Base-by-base conservation (phyloP, 1,140 invertebrate species). In the Euura saliciscinereae region DNA sequence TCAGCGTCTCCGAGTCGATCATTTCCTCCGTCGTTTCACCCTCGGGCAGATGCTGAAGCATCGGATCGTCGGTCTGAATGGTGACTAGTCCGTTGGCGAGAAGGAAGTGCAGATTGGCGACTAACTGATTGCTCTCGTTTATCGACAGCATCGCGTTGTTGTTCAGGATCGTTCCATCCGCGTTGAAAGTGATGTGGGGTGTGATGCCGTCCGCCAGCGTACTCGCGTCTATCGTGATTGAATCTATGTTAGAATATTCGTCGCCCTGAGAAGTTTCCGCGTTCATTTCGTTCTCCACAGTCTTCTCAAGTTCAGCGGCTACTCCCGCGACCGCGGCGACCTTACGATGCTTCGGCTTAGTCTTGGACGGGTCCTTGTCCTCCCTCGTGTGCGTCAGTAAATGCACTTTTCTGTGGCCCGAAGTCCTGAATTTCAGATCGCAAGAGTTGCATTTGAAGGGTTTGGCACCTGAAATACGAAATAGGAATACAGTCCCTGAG, bases 391-490 rank as follows among this genome's bases (percentile, higher is more conserved):
- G 92, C 4, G 90, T 89, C 67, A 86, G 68, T 42, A 90, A 76
- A 75, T 94, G 94, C 43, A 90, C 88, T 77, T 92, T 93, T 45
- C 90, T 88, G 74, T 93, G 92, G 6, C 92, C 92, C 2, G 91
- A 90, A 2, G 93, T 94, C 80, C 93, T 83, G 79, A 94, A 95
- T 70, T 86, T 84, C 43, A 89, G 83, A 44, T 90, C 87, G 82
- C 93, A 95, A 67, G 91, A 83, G 2, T 84, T 80, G 80, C 93
- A 94, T 51, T 89, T 88, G 78, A 93, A 94, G 2, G 93, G 93
- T 79, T 92, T 93, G 2, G 88, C 88, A 65, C 92, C 92, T 85
- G 83, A 75, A 59, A 59, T 5, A 59, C 10, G n/a, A 45, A 68
- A 71, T 70, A 69, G 51, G 70, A 65, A 71, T 64, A 44, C 66